Evolutionary conservation across 2,113 vertebrate species (phyloP).

Genomic region (Ahaetulla prasina): DNA sequence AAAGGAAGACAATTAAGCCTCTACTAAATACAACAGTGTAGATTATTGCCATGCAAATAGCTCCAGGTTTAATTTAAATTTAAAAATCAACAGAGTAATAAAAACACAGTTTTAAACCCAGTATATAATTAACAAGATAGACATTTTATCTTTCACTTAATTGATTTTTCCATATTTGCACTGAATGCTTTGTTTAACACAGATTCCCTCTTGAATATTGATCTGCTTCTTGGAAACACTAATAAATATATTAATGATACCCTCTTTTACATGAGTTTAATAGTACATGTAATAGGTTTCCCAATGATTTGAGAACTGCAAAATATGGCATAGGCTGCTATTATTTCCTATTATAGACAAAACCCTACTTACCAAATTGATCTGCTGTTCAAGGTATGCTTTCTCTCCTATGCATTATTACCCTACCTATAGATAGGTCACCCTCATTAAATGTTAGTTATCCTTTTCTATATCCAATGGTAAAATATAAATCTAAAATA

Average conservation of each 20-base stretch:
- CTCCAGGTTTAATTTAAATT: constrained; percentile 23
- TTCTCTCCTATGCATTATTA: background rate
- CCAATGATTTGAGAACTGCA: background rate
- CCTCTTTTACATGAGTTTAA: background rate
- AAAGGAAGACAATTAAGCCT: background rate
- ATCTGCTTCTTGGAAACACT: constrained; percentile 33
- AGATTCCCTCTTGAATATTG: constrained; percentile 42
- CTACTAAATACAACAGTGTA: background rate
- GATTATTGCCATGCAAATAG: background rate
- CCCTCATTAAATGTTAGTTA: background rate
- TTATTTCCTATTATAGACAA: background rate
- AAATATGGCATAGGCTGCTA: background rate
- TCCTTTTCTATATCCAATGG: background rate
- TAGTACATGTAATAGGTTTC: background rate
- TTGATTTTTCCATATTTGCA: constrained; percentile 4
- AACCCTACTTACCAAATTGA: background rate
- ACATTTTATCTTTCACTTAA: constrained; percentile 20
- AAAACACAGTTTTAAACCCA: background rate
- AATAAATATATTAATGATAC: constrained; percentile 1
- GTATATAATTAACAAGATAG: constrained; percentile 39
- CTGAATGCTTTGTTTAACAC: constrained; percentile 34
- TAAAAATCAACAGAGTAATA: constrained; percentile 44
- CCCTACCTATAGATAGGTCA: no score
- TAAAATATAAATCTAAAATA: background rate
- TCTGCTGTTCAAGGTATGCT: background rate